Evolutionary conservation across 2,797 vertebrate species (phyloP), one percentile per base, ranked within the genome.

Genomic region (Sebastes oblongus): DNA sequence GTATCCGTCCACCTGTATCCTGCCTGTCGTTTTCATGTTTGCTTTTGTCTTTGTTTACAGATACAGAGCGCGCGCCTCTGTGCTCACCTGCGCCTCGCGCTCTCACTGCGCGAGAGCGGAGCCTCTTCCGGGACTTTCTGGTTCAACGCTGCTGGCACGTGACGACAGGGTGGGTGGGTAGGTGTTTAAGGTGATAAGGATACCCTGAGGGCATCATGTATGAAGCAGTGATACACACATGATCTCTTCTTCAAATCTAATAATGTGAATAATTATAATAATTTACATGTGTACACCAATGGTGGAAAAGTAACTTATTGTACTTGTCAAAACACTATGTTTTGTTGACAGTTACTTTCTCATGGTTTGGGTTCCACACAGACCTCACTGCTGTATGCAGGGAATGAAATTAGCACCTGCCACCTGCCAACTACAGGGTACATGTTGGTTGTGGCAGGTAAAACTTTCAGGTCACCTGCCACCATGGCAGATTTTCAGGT

Each of bases 91-190:
- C 34, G 36, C 6, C 67, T 29, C 56, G 67, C 56, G 74, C 42
- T 0, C 77, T 3, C 1, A 0, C 55, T 2, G 72, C 74, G 14
- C 76, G 7, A 50, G 29, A n/a, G 30, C 22, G 25, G 14, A 77
- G 77, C 34, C 75, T 76, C 89, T 92, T 93, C 93, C 92, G 90
- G 91, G 82, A 87, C 42, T 27, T 94, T 91, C 88, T 86, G 75
- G 6, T 16, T 14, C 3, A 12, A 11, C 9, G 25, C 11, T 30
- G n/a, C 6, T 52, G 25, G n/a, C 86, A 90, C 84, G 88, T 90
- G 75, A 89, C 73, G 16, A 8, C 8, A 2, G 22, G 22, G 20
- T 6, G 71, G 50, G 75, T 13, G 18, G n/a, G 59, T 60, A 13
- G 36, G 13, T 42, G 59, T 56, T 46, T 5, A 24, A 58, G 27